These are phyloP conservation scores for Hybos culiciformis DNA, from an alignment of 2,888 invertebrate genomes.

Conservation along the genomic window DNA sequence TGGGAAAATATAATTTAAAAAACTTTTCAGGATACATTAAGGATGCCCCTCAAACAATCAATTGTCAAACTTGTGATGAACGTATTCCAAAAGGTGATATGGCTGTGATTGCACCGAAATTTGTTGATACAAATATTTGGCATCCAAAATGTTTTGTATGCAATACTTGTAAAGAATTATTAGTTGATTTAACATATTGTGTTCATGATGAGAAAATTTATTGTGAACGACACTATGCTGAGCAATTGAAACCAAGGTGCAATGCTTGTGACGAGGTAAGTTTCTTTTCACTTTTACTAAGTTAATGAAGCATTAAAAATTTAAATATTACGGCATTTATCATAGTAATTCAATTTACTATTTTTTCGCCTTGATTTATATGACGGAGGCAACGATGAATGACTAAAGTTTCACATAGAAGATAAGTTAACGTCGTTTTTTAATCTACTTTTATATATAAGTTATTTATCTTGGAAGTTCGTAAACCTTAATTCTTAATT, in stretches of 20 bases:
- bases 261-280: slow-evolving; percentile 96
- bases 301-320: too few species aligned
- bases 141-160: slow-evolving; percentile 92
- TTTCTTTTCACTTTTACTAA: slow-evolving; percentile 14
- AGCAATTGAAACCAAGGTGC: slow-evolving; percentile 88
- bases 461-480: too few species aligned
- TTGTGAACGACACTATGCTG: slow-evolving; percentile 94
- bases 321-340: too few species aligned
- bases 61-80: slow-evolving; percentile 73
- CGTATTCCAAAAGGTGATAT: slow-evolving; percentile 66
- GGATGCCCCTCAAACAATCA: slow-evolving; percentile 45
- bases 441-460: too few species aligned
- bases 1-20: background rate
- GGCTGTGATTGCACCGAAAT: slow-evolving; percentile 71
- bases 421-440: too few species aligned
- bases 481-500: too few species aligned
- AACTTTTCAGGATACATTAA: slow-evolving; percentile 42
- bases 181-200: slow-evolving; percentile 95
- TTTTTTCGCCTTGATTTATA: too few species aligned
- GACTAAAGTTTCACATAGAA: too few species aligned
- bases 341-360: too few species aligned
- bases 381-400: too few species aligned
- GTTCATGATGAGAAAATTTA: slow-evolving; percentile 74
- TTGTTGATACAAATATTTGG: slow-evolving; percentile 64
- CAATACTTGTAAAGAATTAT: slow-evolving; percentile 72